Evolutionary conservation across 2,113 vertebrate species (phyloP), one percentile per base, ranked within the genome.

Genomic region (Passer montanus): DNA sequence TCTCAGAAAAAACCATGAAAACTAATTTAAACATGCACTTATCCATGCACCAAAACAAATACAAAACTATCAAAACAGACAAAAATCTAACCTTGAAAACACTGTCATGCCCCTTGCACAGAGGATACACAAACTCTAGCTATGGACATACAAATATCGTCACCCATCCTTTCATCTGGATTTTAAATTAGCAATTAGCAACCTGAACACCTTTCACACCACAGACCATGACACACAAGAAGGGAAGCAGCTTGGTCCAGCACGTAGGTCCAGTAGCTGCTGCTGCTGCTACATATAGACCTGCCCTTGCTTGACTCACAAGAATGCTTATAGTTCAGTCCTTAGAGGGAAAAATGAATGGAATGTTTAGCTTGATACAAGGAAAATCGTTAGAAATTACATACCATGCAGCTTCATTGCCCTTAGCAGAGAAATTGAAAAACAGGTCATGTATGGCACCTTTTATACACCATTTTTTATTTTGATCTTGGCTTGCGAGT

Each of bases 161-260:
- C 74, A 72, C 14, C 26, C 27, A 24, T 30, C 64, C 46, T 55
- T 24, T 46, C 50, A 84, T 24, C 3, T 64, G 18, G 28, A n/a
- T 55, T 15, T 41, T 75, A 62, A 53, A 74, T 62, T 30, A 77
- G 47, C 33, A 35, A 10, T 23, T 37, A 60, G 67, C 37, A 80
- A 27, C 50, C 39, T 9, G 26, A 73, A 24, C 16, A 43, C 27
- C 50, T 77, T 0, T 62, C 60, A 53, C n/a, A 60, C 7, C 30
- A 67, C 75, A 44, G 1, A 2, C 16, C 19, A 8, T 1, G 2
- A 46, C 1, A 23, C 19, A 21, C 1, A 1, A 41, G 60, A 37
- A 78, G 20, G 27, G 27, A 13, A 89, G 69, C 39, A 68, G 31
- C 64, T 28, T 6, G 0, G 33, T 30, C 43, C 7, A 13, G 21